Evolutionary conservation across 1,140 invertebrate genomes (phyloP), one percentile per base, ranked within the genome.

Genomic region (Drosophila rhopaloa): DNA sequence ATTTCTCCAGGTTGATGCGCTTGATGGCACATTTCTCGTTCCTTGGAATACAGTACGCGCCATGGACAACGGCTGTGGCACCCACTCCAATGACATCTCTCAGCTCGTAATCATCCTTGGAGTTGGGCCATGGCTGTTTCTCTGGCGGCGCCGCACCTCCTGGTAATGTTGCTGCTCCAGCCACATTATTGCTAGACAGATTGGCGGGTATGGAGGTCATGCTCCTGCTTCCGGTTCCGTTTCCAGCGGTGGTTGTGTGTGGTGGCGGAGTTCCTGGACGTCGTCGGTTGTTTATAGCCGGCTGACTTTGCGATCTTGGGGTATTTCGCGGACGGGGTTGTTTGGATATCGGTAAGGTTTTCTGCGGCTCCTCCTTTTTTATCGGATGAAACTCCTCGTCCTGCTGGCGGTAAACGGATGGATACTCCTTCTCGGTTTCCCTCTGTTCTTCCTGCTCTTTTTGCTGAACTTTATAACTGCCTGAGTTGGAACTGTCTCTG

Each of bases 1-100:
- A 99, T 95, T 99, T 99, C 93, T 99, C 99, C 79, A 99, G 94
- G 93, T 99, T 99, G 91, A 99, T 99, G 74, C 98, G 95, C 93
- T 99, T 99, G 80, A 99, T 99, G 76, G 99, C 99, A 94, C 98
- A 99, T 94, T 97, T 98, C 93, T 99, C 98, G 80, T 96, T 96
- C 27, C 98, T 94, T 10, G 98, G 96, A 90, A 97, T 96, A 92
- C 98, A 99, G 74, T 96, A 95, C 1, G 99, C 99, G 32, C 96
- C 97, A 93, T 99, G 98, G 6, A 99, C 98, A 47, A 98, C 97
- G 4, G 98, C 98, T 16, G 98, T 99, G 38, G 98, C 98, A 40
- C 98, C 98, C 77, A 98, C 97, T 90, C 98, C 98, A 86, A 99
- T 99, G 85, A 99, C 96, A 94, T 99, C 97, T 85, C 96, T 95